Base-by-base conservation (phyloP, 2,113 vertebrate species). In the Eleginops maclovinus region DNA sequence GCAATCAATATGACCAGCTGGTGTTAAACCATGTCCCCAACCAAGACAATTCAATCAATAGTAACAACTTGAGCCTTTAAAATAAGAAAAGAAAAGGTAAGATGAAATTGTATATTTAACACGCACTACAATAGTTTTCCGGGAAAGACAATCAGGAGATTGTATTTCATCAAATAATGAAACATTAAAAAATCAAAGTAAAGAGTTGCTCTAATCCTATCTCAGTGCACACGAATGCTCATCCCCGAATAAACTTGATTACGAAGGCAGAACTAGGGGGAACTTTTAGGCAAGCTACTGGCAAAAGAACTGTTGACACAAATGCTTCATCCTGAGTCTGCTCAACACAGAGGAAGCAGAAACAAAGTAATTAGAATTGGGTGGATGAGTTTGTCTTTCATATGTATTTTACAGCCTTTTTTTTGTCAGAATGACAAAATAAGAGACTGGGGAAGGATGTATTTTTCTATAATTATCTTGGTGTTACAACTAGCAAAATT, bases 401-500 rank as follows among this genome's bases (percentile, higher is more conserved):
- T 61, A 75, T 43, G 44, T 50, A 28, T 9, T 47, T 4, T 1
- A 60, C 17, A 40, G 3, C 19, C 9, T 47, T 19, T n/a, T 46
- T 19, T 14, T 19, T 0, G 4, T 22, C 15, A 19, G 40, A 49
- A 22, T 49, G 14, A 47, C 3, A 14, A 28, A 22, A 69, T 50
- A 65, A 16, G 10, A 63, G n/a, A 19, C 58, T 43, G n/a, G 14
- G 2, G 12, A 13, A 14, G 40, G 51, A n/a, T 24, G 21, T 0
- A 26, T 9, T 36, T 53, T n/a, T n/a, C 47, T 24, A 16, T 15
- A 61, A 67, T 56, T 1, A 71, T 60, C 4, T 43, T 55, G 2
- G 22, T 59, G 19, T 62, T 64, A 17, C n/a, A 63, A 11, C 15
- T n/a, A 51, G n/a, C 55, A 66, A 77, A 78, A 54, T 8, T 61